Percentiles rank a stretch among this genome's conserved stretches.
Conservation (phyloP, 2,797 vertebrate genomes). For the Odontamblyopus rebecca region DNA sequence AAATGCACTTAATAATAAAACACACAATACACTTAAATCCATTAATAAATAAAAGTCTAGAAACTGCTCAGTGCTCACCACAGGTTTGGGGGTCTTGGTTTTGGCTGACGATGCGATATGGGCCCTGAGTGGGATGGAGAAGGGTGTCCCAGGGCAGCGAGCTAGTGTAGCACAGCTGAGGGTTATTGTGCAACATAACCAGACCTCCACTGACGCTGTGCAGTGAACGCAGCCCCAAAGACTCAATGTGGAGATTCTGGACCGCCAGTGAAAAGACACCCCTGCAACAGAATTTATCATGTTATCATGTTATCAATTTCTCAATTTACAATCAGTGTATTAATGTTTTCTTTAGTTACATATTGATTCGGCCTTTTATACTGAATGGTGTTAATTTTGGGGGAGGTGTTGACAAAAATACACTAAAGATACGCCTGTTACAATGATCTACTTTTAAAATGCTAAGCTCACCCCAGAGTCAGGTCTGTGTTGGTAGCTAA, state of each 20-base stretch:
- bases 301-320: too few species aligned
- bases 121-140: constrained; percentile 80
- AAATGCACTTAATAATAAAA: background rate
- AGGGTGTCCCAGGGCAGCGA: constrained; percentile 85
- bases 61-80: constrained; percentile 65
- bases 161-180: constrained; percentile 85
- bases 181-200: constrained; percentile 87
- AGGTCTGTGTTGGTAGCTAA: constrained; percentile 47
- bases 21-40: background rate
- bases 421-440: background rate
- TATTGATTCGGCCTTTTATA: background rate
- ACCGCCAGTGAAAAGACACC: constrained; percentile 91
- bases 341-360: too few species aligned
- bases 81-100: constrained; percentile 82
- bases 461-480: background rate
- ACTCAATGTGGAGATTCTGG: constrained; percentile 84
- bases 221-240: constrained; percentile 87
- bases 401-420: background rate
- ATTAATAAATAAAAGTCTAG: background rate
- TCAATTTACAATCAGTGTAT: too few species aligned
- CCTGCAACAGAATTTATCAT: constrained; percentile 58
- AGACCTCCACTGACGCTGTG: constrained; percentile 89
- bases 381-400: background rate
- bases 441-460: constrained; percentile 24
- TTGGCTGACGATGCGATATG: constrained; percentile 78